Evolutionary conservation across 1,140 invertebrate species (phyloP), one percentile per base, ranked within the genome.

Genomic region (Fopius arisanus): DNA sequence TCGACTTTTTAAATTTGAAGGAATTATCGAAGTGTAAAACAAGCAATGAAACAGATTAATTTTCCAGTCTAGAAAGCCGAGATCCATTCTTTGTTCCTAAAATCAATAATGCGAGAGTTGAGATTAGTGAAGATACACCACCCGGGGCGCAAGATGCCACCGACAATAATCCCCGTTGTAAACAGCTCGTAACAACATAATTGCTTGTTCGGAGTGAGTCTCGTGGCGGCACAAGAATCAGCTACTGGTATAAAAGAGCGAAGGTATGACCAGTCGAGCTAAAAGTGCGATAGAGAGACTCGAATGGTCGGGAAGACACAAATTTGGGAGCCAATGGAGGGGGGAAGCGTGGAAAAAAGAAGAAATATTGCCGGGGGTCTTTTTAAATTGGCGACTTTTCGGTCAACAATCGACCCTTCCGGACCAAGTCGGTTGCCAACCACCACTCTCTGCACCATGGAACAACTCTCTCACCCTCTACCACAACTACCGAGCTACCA

Each of bases 301-400:
- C 40, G 51, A 16, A 6, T 33, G 70, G 7, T 12, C 16, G 62
- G 59, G 54, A 59, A 59, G 54, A 59, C 54, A 59, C 54, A 59
- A 59, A 9, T 54, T 26, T 59, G 12, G 5, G 40, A 31, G 5
- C 19, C 16, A 69, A 21, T 29, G 26, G 41, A 7, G 28, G 31
- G 48, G 28, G 23, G 5, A 54, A 31, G 62, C 41, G 79, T 48
- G 76, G 77, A 80, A 77, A 78, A 79, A 73, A 76, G 33, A 81
- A 84, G 80, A 79, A 84, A 28, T 31, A 65, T 65, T 82, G 85
- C 87, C 84, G 77, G 83, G 83, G 86, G 86, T 86, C 80, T 81
- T 87, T 88, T 88, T 87, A 88, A 88, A 88, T 88, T 88, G 87
- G 87, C 86, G 87, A 88, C 86, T 88, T 87, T 87, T 88, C 85